Evolutionary conservation across 2,888 invertebrate species (phyloP), one percentile per base, ranked within the genome.

Genomic region (Tetanocera ferruginea): DNA sequence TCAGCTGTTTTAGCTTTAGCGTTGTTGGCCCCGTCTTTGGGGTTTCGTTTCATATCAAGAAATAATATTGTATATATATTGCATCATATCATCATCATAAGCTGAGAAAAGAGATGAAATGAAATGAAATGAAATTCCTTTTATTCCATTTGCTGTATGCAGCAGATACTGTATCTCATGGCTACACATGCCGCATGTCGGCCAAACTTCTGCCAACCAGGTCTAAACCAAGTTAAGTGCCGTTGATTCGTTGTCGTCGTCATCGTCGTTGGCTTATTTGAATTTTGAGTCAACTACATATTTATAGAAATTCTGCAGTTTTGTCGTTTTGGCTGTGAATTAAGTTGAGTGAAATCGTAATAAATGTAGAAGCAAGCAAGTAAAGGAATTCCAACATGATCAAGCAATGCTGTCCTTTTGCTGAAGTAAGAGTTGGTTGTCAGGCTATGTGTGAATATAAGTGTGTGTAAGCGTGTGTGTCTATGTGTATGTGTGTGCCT

Each of bases 311-410:
- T 72, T 72, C 60, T 60, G 57, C 72, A 72, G 57, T 43, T 72
- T 72, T 72, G 60, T 72, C 72, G 69, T 52, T 28, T 51, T 14
- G 25, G 52, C 57, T 57, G 60, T 73, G 74, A 52, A 64, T 64
- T 28, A 64, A 74, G 51, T 74, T 51, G 52, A 51, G 64, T 31
- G 64, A 28, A 64, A 64, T 64, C 64, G 64, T 14, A 64, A 64
- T 64, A 64, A 64, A 64, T 64, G 64, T 64, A 31, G 34, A 28
- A 34, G 43, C 43, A 43, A 43, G 43, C 6, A 11, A 43, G 11
- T 43, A n/a, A 64, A 64, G 64, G 64, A 64, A 64, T 64, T 64
- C 17, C 64, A 64, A 64, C 25, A n/a, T n/a, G 25, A 25, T 17
- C 57, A 64, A 2, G 14, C 14, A 43, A 43, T 43, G 11, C 25